phyloP scores from a whole-genome alignment of 2,888 invertebrate genomes.

The Caenorhabditis sp. region DNA sequence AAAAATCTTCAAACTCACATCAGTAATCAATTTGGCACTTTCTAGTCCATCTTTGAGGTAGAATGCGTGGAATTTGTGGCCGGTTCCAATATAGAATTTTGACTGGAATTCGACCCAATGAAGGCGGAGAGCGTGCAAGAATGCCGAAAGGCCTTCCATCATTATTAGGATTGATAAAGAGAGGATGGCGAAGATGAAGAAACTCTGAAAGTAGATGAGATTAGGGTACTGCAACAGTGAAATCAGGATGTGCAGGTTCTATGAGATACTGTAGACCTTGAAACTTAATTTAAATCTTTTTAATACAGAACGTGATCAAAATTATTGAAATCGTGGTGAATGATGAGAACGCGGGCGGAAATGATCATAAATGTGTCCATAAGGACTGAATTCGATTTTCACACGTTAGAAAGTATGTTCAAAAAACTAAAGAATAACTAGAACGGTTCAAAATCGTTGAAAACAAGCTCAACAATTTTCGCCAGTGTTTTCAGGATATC shows the following conservation, averaged over 20 bases:
- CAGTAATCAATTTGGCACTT: background rate
- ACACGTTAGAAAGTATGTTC: too few species aligned
- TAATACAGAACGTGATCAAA: too few species aligned
- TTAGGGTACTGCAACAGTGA: background rate
- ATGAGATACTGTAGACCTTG: too few species aligned
- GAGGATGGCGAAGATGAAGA: constrained; percentile 88
- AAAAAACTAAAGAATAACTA: too few species aligned
- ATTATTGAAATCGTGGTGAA: background rate
- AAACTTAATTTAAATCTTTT: too few species aligned
- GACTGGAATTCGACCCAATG: constrained; percentile 90
- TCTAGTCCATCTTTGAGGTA: background rate
- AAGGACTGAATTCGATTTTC: too few species aligned
- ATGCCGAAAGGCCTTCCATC: constrained; percentile 99
- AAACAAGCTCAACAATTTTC: too few species aligned
- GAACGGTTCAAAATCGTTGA: too few species aligned
- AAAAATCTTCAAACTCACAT: background rate
- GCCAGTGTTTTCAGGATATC: too few species aligned
- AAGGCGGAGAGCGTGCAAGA: constrained; percentile 78
- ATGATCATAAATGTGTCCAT: too few species aligned
- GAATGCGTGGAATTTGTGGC: background rate
- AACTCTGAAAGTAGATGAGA: constrained; percentile 71
- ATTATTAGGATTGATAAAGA: constrained; percentile 93
- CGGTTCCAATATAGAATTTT: constrained; percentile 87
- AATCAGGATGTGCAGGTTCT: too few species aligned
- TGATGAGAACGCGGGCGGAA: too few species aligned